Base-by-base conservation (phyloP, 2,888 invertebrate genomes). In the Sepiola atlantica region DNA sequence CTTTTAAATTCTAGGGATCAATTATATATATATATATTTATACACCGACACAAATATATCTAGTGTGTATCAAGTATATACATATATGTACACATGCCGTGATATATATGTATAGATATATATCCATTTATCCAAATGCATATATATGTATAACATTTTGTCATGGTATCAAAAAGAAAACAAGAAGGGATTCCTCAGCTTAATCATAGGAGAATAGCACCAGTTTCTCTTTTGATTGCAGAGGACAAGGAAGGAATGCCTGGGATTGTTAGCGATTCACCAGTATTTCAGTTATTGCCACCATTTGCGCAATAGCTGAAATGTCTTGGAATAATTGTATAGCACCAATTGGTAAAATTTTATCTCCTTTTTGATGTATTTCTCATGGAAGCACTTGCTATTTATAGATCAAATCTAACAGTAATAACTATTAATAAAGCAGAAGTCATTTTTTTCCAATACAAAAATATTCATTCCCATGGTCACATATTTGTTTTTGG, bases 311-410 rank as follows among this genome's bases (percentile, higher is more conserved):
- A 92, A 45, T 92, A 92, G 54, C 45, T n/a, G 92, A 92, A 92
- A 92, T 45, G 28, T 92, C 92, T 92, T 92, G 92, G 92, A 92
- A 92, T 92, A 92, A 92, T 92, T 55, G 77, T 55, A 92, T 92
- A 92, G 92, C 92, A 92, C 92, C 92, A 92, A 92, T 92, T 92
- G 92, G 92, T 92, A 92, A 92, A 92, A 92, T 54, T 77, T 91
- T 92, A 92, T 92, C 92, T 92, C 92, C 92, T 92, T 92, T 92
- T 92, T 92, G 92, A 92, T 92, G 92, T 92, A 92, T 92, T 92
- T 92, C 92, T 92, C 92, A 92, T 92, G 92, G 92, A 92, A 92
- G 92, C 92, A 92, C 92, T 92, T 92, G 92, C 92, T 92, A 92
- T 92, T 92, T 55, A 55, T 92, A 92, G 54, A 92, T 92, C 92